phyloP scores from a whole-genome alignment of 2,113 vertebrate species.

The Mobula hypostoma region DNA sequence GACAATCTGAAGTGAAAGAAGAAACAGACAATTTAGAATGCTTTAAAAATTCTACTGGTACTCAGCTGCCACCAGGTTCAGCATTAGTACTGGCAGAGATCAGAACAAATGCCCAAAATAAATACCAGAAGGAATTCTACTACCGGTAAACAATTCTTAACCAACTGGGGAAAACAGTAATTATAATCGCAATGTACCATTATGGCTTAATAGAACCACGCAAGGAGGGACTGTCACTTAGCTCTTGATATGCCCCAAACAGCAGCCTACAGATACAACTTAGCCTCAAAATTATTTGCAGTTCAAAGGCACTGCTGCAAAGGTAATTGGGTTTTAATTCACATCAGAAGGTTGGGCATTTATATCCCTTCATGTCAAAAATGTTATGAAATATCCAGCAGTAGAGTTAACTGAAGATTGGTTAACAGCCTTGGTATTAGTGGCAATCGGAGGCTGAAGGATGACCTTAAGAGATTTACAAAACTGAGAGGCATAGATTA shows the following conservation, averaged over 20 bases:
- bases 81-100: background rate
- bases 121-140: background rate
- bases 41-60: background rate
- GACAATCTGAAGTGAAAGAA: background rate
- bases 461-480: too few species aligned
- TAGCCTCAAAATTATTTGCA: background rate
- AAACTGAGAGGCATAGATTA: too few species aligned
- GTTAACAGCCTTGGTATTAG: background rate
- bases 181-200: background rate
- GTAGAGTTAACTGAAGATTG: background rate
- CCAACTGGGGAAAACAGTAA: slow-evolving; percentile 8
- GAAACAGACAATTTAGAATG: background rate
- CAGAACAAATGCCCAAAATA: background rate
- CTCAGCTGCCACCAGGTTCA: background rate
- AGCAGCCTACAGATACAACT: background rate
- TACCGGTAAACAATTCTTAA: slow-evolving; percentile 7
- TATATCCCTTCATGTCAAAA: background rate
- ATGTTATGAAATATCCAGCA: background rate
- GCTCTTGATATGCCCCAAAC: background rate
- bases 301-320: background rate
- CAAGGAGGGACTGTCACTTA: background rate
- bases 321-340: background rate
- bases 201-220: background rate
- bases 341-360: background rate
- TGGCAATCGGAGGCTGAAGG: too few species aligned